Percentiles rank a stretch among this genome's conserved stretches.
phyloP scores from a whole-genome alignment of 2,888 invertebrate species.

The Lithophane leautieri region DNA sequence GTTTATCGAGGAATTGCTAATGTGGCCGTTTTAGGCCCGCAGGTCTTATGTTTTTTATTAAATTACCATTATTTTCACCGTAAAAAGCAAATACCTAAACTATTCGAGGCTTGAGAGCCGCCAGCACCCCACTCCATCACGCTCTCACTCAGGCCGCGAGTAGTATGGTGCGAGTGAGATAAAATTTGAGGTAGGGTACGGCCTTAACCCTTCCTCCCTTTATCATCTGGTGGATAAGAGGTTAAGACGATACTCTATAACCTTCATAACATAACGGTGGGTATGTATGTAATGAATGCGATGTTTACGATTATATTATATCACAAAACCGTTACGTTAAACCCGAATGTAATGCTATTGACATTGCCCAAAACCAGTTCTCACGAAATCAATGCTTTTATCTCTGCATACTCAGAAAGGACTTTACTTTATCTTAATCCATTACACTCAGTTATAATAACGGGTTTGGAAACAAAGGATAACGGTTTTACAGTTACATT shows the following conservation, averaged over 20 bases:
- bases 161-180: too few species aligned
- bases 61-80: too few species aligned
- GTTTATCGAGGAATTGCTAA: too few species aligned
- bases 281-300: neutral
- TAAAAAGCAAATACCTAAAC: too few species aligned
- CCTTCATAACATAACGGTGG: neutral
- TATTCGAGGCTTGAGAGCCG: too few species aligned
- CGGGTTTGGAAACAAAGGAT: slow-evolving; percentile 4
- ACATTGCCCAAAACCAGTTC: slow-evolving; percentile 13
- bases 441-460: neutral
- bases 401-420: neutral
- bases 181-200: too few species aligned
- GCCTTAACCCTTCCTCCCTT: neutral
- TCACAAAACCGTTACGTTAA: slow-evolving; percentile 1
- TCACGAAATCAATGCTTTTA: slow-evolving; percentile 2
- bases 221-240: neutral
- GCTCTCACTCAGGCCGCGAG: too few species aligned
- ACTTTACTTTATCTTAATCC: slow-evolving; percentile 5
- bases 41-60: too few species aligned
- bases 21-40: too few species aligned
- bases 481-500: neutral
- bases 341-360: slow-evolving; percentile 5
- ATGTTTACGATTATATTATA: slow-evolving; percentile 2
- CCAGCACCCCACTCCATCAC: too few species aligned
- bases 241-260: neutral